These are phyloP conservation scores for Lithosia quadra DNA, from an alignment of 2,888 invertebrate genomes.

Conservation along the genomic window DNA sequence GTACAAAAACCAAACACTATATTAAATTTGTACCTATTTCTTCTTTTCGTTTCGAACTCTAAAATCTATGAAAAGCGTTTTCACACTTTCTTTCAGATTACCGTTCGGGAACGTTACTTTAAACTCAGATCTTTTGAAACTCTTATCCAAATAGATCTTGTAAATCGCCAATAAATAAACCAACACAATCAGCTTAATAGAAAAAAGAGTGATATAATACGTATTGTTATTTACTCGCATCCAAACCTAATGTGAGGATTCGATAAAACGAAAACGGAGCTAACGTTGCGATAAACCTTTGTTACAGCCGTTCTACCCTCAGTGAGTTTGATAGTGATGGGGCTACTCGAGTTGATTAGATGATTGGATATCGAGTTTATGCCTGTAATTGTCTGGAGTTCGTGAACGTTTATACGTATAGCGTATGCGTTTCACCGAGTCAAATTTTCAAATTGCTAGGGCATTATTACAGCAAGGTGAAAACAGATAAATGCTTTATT, in stretches of 20 bases:
- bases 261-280: constrained; percentile 57
- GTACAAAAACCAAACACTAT: background rate
- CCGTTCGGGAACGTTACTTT: background rate
- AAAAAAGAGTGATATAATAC: constrained; percentile 52
- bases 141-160: constrained; percentile 28
- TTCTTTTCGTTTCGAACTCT: background rate
- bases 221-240: constrained; percentile 53
- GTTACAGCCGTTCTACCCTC: constrained; percentile 60
- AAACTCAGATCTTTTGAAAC: constrained; percentile 25
- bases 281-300: constrained; percentile 69
- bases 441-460: background rate
- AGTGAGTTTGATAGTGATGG: constrained; percentile 50
- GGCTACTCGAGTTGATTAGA: constrained; percentile 40
- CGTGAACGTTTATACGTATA: constrained; percentile 2
- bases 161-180: constrained; percentile 45
- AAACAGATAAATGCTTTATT: too few relatives aligned
- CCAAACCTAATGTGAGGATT: constrained; percentile 51
- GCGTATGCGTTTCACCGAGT: background rate
- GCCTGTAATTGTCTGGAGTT: constrained; percentile 30
- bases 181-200: constrained; percentile 52
- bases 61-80: background rate
- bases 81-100: background rate
- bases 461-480: too few relatives aligned
- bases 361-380: constrained; percentile 23
- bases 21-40: too few relatives aligned